Evolutionary conservation across 2,797 vertebrate genomes (phyloP).

Genomic region (Pipistrellus kuhlii): DNA sequence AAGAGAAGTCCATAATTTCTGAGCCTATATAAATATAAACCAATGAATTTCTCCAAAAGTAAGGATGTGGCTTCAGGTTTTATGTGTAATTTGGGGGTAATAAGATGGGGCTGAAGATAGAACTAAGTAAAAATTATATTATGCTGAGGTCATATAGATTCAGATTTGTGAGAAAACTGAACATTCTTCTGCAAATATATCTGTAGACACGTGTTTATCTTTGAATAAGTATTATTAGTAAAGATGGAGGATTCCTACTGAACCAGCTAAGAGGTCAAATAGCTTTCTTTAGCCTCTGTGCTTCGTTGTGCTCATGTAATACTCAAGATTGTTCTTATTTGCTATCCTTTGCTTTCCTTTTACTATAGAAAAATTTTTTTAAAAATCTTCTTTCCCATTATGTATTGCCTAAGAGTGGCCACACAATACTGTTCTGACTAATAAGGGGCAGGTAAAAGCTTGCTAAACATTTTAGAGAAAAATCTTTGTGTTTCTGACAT

Average conservation of each 20-base stretch:
- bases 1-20: neutral
- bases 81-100: neutral
- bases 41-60: neutral
- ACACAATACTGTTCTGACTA: neutral
- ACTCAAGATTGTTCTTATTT: neutral
- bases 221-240: neutral
- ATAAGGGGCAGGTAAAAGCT: neutral
- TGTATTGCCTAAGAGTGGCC: neutral
- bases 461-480: neutral
- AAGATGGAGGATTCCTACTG: neutral
- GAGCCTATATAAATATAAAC: neutral
- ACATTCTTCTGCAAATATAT: neutral
- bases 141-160: neutral
- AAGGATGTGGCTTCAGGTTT: conserved; percentile 11
- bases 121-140: neutral
- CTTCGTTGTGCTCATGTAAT: accelerated
- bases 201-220: neutral
- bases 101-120: neutral
- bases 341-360: neutral
- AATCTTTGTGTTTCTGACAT: neutral
- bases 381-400: neutral
- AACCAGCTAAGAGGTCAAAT: neutral
- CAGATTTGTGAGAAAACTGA: neutral
- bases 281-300: accelerated
- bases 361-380: neutral